phyloP scores from a whole-genome alignment of 1,140 invertebrate species.

The Drosophila athabasca region DNA sequence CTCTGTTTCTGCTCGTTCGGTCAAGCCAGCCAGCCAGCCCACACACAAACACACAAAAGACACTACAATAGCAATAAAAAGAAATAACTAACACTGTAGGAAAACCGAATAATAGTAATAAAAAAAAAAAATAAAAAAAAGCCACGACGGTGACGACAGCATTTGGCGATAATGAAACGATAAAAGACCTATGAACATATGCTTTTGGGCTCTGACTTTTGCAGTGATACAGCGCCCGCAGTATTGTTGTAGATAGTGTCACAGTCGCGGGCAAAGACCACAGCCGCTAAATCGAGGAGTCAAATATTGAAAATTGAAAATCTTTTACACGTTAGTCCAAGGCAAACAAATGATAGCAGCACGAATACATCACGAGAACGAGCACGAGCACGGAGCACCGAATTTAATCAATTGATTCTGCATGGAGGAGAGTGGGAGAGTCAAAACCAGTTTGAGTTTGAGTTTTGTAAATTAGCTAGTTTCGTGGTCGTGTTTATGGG shows the following conservation, averaged over 20 bases:
- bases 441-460: constrained; percentile 25
- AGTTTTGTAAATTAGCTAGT: constrained; percentile 25
- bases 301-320: constrained; percentile 14
- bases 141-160: constrained; percentile 70
- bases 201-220: constrained; percentile 33
- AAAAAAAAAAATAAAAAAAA: constrained; percentile 31
- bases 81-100: constrained; percentile 20
- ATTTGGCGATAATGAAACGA: constrained; percentile 76
- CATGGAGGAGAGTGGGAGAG: neutral
- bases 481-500: constrained; percentile 23
- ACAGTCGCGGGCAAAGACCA: constrained; percentile 31
- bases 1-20: constrained; percentile 55
- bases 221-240: constrained; percentile 25
- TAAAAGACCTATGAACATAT: constrained; percentile 62
- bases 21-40: constrained; percentile 29
- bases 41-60: constrained; percentile 42
- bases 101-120: constrained; percentile 33
- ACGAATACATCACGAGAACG: neutral
- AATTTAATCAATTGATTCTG: constrained; percentile 2
- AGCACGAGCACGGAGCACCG: constrained; percentile 7
- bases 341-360: constrained; percentile 24
- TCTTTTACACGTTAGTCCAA: neutral
- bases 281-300: constrained; percentile 11
- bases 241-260: constrained; percentile 29
- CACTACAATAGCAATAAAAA: constrained; percentile 28